Conservation (phyloP, 2,113 vertebrate genomes). For the Upupa epops region DNA sequence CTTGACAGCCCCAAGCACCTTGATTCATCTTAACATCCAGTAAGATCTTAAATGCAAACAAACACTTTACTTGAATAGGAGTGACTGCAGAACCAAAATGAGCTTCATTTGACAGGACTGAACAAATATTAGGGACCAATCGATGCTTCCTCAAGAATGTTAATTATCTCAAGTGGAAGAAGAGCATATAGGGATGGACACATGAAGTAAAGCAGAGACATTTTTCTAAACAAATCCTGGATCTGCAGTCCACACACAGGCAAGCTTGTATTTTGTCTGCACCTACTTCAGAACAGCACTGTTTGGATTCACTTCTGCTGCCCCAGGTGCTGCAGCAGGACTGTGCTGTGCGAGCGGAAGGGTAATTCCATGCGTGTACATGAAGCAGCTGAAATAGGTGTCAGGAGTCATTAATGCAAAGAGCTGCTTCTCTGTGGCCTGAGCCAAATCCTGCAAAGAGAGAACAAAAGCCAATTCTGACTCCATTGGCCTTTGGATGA, state of each 20-base stretch:
- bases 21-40: slow-evolving; percentile 57
- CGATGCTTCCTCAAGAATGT: background rate
- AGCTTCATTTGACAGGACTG: background rate
- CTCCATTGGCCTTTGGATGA: background rate
- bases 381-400: background rate
- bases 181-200: background rate
- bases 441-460: background rate
- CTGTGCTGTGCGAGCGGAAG: background rate
- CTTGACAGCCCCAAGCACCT: slow-evolving; percentile 44
- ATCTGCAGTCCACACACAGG: background rate
- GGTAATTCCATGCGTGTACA: rapidly evolving
- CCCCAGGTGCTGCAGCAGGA: background rate
- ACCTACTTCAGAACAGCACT: background rate
- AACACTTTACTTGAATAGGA: slow-evolving; percentile 7
- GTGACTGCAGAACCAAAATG: slow-evolving; percentile 1
- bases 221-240: slow-evolving; percentile 17
- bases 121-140: background rate
- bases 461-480: background rate
- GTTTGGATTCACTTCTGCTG: background rate
- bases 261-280: background rate
- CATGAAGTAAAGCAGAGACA: background rate
- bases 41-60: slow-evolving; percentile 52
- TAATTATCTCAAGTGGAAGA: background rate
- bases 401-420: background rate
- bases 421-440: background rate